Conservation (phyloP, 2,113 vertebrate genomes). For the Carassius carassius region DNA sequence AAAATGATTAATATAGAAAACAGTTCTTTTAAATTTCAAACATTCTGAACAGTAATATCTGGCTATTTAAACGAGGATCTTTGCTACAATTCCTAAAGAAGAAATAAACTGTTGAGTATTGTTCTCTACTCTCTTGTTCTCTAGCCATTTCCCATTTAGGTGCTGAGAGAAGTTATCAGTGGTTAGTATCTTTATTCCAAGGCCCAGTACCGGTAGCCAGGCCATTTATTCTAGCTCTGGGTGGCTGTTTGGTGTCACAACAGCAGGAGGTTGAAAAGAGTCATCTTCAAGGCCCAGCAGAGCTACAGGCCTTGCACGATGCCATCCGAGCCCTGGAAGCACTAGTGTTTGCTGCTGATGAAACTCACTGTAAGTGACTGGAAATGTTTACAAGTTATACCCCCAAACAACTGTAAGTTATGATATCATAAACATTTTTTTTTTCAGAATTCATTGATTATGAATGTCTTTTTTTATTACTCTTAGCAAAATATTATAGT, state of each 20-base stretch:
- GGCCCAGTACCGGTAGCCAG: conserved; percentile 77
- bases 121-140: background rate
- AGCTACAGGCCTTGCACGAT: conserved; percentile 84
- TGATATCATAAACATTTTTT: background rate
- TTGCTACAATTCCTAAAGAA: background rate
- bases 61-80: background rate
- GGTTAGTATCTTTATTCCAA: conserved; percentile 87
- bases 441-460: too few relatives aligned
- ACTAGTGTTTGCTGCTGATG: conserved; percentile 79
- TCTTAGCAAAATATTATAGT: background rate
- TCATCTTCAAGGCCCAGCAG: conserved; percentile 81
- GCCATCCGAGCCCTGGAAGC: conserved; percentile 80
- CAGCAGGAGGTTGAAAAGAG: conserved; percentile 81
- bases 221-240: conserved; percentile 84
- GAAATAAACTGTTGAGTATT: background rate
- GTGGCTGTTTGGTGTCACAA: conserved; percentile 77
- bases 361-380: conserved; percentile 76
- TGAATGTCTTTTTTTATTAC: background rate
- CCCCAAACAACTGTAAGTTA: background rate
- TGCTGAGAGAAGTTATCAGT: conserved; percentile 84
- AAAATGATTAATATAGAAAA: background rate
- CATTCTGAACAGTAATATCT: too few relatives aligned
- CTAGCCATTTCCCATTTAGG: conserved; percentile 68
- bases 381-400: background rate
- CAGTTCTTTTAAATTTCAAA: background rate